Percentiles rank a stretch among this genome's conserved stretches.
phyloP scores from a whole-genome alignment of 2,113 vertebrate species.

The Anolis carolinensis region DNA sequence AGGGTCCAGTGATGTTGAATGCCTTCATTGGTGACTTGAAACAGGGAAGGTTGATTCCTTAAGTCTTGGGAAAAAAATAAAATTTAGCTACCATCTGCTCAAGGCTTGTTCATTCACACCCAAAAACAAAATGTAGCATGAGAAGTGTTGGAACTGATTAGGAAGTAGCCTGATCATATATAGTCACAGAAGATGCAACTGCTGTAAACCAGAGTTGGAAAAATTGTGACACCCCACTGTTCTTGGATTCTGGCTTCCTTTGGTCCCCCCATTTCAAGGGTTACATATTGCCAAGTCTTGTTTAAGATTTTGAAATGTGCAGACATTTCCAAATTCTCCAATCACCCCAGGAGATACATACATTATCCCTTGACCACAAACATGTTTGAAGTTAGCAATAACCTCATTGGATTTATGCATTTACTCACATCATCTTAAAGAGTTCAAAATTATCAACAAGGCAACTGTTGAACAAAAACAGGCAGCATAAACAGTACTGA shows the following conservation, averaged over 20 bases:
- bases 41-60: not conserved
- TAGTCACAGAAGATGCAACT: not conserved
- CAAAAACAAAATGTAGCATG: too few species aligned
- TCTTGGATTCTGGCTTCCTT: too few species aligned
- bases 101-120: not conserved
- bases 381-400: not conserved
- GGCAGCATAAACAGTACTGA: too few species aligned
- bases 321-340: too few species aligned
- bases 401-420: not conserved
- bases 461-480: not conserved
- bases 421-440: not conserved
- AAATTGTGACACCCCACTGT: too few species aligned
- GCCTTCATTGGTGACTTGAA: not conserved
- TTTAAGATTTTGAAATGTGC: too few species aligned
- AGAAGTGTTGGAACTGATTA: not conserved
- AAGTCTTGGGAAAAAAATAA: not conserved
- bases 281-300: too few species aligned
- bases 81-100: not conserved
- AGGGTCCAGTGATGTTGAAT: not conserved
- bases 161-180: not conserved
- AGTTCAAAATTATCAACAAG: not conserved
- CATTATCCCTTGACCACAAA: not conserved
- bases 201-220: not conserved
- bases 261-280: too few species aligned
- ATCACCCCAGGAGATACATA: not conserved